These are phyloP conservation scores for Arrhamphus sclerolepis DNA, from an alignment of 2,797 vertebrate genomes.

Conservation along the genomic window DNA sequence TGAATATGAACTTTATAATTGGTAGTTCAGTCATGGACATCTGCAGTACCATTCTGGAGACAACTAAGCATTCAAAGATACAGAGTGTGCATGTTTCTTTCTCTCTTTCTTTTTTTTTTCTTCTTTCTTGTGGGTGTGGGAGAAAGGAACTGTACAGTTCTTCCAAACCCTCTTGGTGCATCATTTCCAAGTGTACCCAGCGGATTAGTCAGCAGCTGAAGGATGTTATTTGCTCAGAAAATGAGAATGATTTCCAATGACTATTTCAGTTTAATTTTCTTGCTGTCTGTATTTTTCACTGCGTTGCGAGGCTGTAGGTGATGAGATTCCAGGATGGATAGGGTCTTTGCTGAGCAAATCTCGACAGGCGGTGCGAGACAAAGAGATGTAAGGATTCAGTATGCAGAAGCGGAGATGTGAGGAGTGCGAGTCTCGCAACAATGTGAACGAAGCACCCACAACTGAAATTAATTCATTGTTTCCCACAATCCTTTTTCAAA, in stretches of 20 bases:
- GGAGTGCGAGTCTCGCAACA: constrained; percentile 14
- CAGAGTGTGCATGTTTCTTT: neutral
- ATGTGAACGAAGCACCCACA: neutral
- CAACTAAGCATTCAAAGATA: constrained; percentile 19
- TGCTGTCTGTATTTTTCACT: constrained; percentile 41
- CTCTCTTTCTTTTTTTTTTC: no score
- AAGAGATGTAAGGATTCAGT: neutral
- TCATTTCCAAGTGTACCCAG: constrained; percentile 51
- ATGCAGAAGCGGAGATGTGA: neutral
- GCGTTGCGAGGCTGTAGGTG: constrained; percentile 12
- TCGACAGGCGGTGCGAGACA: neutral
- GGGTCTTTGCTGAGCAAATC: constrained; percentile 8
- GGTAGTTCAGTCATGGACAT: constrained; percentile 34
- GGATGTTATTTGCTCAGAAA: constrained; percentile 55
- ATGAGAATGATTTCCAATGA: constrained; percentile 50
- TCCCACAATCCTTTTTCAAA: neutral
- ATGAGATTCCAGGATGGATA: constrained; percentile 51
- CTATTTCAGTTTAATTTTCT: constrained; percentile 62
- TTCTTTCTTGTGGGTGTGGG: constrained; percentile 8
- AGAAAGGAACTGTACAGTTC: constrained; percentile 25
- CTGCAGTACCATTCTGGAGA: constrained; percentile 9
- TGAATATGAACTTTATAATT: constrained; percentile 19
- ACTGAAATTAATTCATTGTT: constrained; percentile 1
- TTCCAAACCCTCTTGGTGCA: constrained; percentile 47
- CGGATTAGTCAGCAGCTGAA: constrained; percentile 56